Evolutionary conservation across 2,888 invertebrate species (phyloP), one percentile per base, ranked within the genome.

Genomic region (Sialis lutaria): DNA sequence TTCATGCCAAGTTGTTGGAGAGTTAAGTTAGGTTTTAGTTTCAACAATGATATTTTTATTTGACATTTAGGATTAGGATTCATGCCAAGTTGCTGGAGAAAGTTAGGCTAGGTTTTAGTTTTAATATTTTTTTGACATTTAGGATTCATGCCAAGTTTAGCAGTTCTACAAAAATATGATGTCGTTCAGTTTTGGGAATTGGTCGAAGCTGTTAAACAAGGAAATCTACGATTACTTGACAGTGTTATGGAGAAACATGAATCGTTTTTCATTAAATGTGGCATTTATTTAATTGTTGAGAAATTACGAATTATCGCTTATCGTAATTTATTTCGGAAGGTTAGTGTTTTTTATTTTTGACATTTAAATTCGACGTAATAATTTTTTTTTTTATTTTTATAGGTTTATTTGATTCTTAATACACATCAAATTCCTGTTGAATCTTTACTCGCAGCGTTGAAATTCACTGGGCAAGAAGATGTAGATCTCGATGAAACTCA

Each of bases 261-360:
- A 64, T 70, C 77, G 4, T 96, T 96, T 64, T 93, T 98, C 57
- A 95, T 97, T 48, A 83, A 81, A 56, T 91, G 87, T 57, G 97
- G 97, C n/a, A 93, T 98, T 56, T 98, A 93, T 67, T 72, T 98
- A 46, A 90, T 98, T 57, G 82, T 98, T 12, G 97, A 98, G 61
- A 96, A 96, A 63, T 69, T 98, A 7, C 92, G 93, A 65, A 85
- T 91, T 48, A 86, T 92, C 50, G 91, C 95, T 0, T 95, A 93
- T 62, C 75, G 97, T 51, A 98, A 96, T 70, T 74, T 98, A 48
- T 96, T 97, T 63, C 88, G 92, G 57, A 93, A 87, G 72, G 22
- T 22, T 22, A n/a, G n/a, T 4, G 22, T 22, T 22, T 22, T 22
- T 4, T 22, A 22, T 22, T 2, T 22, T 22, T 22, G 4, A 2